Evolutionary conservation across 2,113 vertebrate genomes (phyloP), one percentile per base, ranked within the genome.

Genomic region (Osmerus mordax): DNA sequence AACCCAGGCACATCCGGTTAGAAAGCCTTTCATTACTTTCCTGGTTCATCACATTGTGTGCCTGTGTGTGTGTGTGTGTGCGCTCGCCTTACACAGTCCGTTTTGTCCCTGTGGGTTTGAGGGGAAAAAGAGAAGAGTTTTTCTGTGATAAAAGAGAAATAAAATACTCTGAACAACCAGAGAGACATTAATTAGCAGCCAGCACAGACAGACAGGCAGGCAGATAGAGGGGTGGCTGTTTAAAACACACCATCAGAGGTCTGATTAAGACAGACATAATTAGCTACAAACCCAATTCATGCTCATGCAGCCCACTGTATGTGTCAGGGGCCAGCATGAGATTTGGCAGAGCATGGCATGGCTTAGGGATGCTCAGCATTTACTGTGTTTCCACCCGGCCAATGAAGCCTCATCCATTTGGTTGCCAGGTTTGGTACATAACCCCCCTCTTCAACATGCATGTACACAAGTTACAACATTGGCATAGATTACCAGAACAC

Each of bases 41-140:
- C 72, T 76, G 80, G 79, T 85, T 82, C 80, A 80, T 67, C 19
- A 80, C 63, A 25, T 23, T 58, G 67, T 69, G 68, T 70, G 29
- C 59, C 12, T 59, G 55, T 51, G 65, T 52, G 56, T 28, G 73
- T 75, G 76, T 63, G 59, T 47, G 55, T 51, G 63, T 51, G 12
- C 51, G 21, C 25, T 60, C 23, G 21, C 25, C n/a, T 47, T 6
- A 36, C 32, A 36, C 32, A 53, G 19, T 29, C 47, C 19, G 25
- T 36, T 53, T 52, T 41, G n/a, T 56, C 55, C 32, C 32, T 36
- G 32, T 7, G 4, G 32, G 32, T 36, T 36, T 7, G 32, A 36
- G 32, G 32, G 32, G 5, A 36, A 36, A 36, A 36, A 36, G 29
- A 36, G 32, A 36, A 36, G 47, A 16, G 55, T 56, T 19, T 56